Conservation (phyloP, 2,797 vertebrate species). For the Pseudochaenichthys georgianus region DNA sequence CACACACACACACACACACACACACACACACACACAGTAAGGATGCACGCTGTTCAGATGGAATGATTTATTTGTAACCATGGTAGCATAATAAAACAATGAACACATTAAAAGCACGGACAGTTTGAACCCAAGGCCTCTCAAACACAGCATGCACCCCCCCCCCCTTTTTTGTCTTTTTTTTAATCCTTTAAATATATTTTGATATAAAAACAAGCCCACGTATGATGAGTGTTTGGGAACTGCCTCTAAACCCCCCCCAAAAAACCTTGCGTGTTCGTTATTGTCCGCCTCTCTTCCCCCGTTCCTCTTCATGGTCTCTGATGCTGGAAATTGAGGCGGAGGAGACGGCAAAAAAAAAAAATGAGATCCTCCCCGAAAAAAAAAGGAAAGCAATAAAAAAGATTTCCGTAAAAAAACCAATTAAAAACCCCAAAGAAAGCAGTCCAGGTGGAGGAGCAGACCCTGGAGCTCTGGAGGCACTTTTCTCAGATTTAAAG, state of each 20-base stretch:
- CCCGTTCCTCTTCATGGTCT: conserved; percentile 42
- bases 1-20: neutral
- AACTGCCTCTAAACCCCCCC: conserved; percentile 61
- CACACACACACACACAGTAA: no score
- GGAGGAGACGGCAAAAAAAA: conserved; percentile 63
- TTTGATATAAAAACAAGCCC: conserved; percentile 88
- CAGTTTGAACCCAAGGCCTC: conserved; percentile 84
- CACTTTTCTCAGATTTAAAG: conserved; percentile 86
- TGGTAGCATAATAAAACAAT: conserved; percentile 89
- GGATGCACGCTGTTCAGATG: conserved; percentile 79
- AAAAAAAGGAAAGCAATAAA: conserved; percentile 66
- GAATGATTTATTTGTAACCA: conserved; percentile 90
- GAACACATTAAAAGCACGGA: conserved; percentile 89
- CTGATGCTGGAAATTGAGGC: conserved; percentile 42
- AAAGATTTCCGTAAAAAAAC: conserved; percentile 64
- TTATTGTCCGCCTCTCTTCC: conserved; percentile 44
- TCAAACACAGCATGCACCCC: conserved; percentile 82
- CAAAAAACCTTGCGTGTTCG: conserved; percentile 35
- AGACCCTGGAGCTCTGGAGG: conserved; percentile 82
- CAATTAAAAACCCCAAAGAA: conserved; percentile 56
- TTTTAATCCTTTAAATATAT: conserved; percentile 86
- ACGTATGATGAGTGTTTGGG: conserved; percentile 79
- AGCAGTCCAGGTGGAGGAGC: conserved; percentile 72
- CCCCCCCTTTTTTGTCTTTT: conserved; percentile 65
- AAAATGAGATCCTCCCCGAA: conserved; percentile 71